Evolutionary conservation across 2,797 vertebrate species (phyloP).

Genomic region (Zalophus californianus): DNA sequence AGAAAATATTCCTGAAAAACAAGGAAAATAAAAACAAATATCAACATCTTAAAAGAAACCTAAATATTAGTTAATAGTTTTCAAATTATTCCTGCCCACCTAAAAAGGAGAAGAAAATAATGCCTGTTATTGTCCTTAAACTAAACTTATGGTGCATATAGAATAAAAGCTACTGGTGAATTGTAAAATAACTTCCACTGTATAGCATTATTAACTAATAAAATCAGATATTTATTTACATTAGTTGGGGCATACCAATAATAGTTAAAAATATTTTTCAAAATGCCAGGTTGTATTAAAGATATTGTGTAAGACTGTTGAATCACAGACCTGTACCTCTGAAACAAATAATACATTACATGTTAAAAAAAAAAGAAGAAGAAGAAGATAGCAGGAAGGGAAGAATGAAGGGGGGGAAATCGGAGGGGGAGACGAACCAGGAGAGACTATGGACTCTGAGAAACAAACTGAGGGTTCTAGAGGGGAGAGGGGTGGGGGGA

Average conservation of each 20-base stretch:
- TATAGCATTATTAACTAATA: background rate
- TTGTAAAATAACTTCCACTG: conserved; percentile 34
- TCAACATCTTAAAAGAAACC: background rate
- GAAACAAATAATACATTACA: no score
- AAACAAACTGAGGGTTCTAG: no score
- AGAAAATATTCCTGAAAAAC: conserved; percentile 16
- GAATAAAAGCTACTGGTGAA: conserved; percentile 29
- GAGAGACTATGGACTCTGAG: no score
- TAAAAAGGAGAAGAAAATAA: conserved; percentile 33
- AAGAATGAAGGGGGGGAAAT: no score
- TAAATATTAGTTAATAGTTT: conserved; percentile 29
- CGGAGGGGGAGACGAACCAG: no score
- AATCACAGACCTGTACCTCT: no score
- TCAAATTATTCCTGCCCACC: conserved; percentile 15
- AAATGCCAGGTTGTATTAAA: background rate
- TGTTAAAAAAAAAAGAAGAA: no score
- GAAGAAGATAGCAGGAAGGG: no score
- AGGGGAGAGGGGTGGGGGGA: no score
- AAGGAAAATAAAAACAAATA: conserved; percentile 54
- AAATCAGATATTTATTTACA: background rate
- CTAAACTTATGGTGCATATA: background rate
- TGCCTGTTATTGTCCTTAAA: background rate
- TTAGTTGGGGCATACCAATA: background rate
- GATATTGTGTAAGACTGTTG: no score
- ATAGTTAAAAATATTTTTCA: background rate